Percentiles rank a stretch among this genome's conserved stretches.
These are phyloP conservation scores for Lampropteryx suffumata DNA, from an alignment of 2,888 invertebrate genomes.

Conservation along the genomic window DNA sequence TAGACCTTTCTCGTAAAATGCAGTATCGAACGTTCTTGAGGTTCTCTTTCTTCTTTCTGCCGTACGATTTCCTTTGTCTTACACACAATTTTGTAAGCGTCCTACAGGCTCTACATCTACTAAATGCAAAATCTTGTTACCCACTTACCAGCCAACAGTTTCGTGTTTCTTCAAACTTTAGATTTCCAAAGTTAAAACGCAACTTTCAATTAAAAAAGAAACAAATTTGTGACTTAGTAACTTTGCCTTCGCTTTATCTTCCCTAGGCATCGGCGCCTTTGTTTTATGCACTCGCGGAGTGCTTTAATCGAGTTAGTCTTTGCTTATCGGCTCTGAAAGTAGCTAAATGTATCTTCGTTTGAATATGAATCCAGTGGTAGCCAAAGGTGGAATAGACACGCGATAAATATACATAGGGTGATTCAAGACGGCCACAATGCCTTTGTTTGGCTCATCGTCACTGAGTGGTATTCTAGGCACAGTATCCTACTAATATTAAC, in stretches of 20 bases:
- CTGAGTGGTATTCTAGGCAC: too few species aligned
- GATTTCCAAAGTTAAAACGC: conserved; percentile 12
- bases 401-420: not conserved
- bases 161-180: not conserved
- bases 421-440: not conserved
- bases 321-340: conserved; percentile 29
- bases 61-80: too few species aligned
- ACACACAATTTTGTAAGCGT: too few species aligned
- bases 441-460: not conserved
- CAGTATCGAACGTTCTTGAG: too few species aligned
- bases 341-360: conserved; percentile 20
- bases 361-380: conserved; percentile 1
- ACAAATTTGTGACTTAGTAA: conserved; percentile 40
- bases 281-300: conserved; percentile 38
- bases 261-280: conserved; percentile 39
- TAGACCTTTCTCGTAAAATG: too few species aligned
- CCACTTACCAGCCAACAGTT: not conserved
- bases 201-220: conserved; percentile 35
- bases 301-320: conserved; percentile 40
- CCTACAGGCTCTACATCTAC: not conserved
- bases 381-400: conserved; percentile 3
- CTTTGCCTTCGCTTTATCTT: conserved; percentile 36
- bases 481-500: too few species aligned
- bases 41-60: too few species aligned
- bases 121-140: conserved; percentile 1